phyloP scores from a whole-genome alignment of 2,797 vertebrate genomes.

The Cyprinella venusta region DNA sequence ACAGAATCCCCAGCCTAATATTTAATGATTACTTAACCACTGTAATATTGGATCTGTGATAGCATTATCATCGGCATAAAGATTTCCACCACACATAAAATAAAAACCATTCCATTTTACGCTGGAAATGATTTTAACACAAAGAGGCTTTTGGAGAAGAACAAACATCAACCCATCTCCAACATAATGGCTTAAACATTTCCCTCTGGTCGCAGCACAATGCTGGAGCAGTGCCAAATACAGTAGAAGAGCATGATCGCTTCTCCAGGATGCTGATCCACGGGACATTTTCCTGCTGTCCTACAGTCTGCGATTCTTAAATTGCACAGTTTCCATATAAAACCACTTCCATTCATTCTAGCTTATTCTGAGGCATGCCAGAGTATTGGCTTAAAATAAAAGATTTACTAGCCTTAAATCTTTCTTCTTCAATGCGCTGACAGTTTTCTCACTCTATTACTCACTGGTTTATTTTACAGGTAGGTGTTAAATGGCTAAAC shows the following conservation, averaged over 20 bases:
- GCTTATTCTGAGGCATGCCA: conserved; percentile 42
- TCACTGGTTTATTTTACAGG: conserved; percentile 9
- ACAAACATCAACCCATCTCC: conserved; percentile 18
- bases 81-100: conserved; percentile 11
- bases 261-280: conserved; percentile 59
- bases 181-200: conserved; percentile 35
- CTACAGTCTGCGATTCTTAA: conserved; percentile 39
- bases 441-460: conserved; percentile 43
- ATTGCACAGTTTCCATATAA: conserved; percentile 55
- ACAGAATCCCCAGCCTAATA: conserved; percentile 42
- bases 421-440: conserved; percentile 34
- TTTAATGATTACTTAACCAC: conserved; percentile 15
- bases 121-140: conserved; percentile 35
- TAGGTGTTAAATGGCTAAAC: conserved; percentile 41
- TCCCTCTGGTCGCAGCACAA: conserved; percentile 35
- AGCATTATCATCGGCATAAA: neutral
- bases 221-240: conserved; percentile 41
- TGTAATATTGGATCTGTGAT: neutral
- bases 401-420: neutral
- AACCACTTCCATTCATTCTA: conserved; percentile 48
- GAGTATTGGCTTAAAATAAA: conserved; percentile 11
- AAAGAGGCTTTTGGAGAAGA: conserved; percentile 19
- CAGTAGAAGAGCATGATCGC: conserved; percentile 54
- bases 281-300: conserved; percentile 44
- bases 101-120: neutral